These are phyloP conservation scores for Monomorium pharaonis DNA, from an alignment of 1,140 invertebrate genomes.

Conservation along the genomic window DNA sequence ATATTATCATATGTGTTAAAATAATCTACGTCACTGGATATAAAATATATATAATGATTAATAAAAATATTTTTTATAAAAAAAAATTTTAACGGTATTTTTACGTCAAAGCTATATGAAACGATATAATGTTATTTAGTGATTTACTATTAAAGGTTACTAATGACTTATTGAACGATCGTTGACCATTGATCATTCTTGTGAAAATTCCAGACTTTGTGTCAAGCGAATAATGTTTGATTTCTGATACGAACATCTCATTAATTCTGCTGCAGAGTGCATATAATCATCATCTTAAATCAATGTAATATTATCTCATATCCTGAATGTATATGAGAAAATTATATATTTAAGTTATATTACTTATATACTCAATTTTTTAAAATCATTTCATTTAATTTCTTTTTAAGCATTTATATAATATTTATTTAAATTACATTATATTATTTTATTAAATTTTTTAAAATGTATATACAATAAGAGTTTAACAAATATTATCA, in stretches of 20 bases:
- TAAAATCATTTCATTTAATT: neutral
- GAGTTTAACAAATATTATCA: neutral
- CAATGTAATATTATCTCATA: neutral
- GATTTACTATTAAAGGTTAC: conserved; percentile 27
- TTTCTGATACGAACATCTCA: too few species aligned
- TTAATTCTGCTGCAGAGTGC: neutral
- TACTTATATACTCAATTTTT: neutral
- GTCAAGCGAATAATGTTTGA: too few species aligned
- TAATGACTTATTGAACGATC: conserved; percentile 59
- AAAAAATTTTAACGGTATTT: neutral
- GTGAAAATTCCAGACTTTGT: too few species aligned
- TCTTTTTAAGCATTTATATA: neutral
- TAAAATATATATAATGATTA: neutral
- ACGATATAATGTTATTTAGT: neutral
- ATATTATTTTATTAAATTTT: neutral
- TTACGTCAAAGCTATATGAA: neutral
- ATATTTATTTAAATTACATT: neutral
- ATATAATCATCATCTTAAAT: neutral
- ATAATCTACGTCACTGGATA: neutral
- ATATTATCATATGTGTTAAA: neutral
- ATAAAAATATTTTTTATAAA: conserved; percentile 5
- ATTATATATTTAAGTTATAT: neutral
- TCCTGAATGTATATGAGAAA: neutral
- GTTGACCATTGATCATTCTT: conserved; percentile 53
- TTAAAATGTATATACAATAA: neutral